Evolutionary conservation across 2,888 invertebrate genomes (phyloP).

Genomic region (Andrena bucephala): DNA sequence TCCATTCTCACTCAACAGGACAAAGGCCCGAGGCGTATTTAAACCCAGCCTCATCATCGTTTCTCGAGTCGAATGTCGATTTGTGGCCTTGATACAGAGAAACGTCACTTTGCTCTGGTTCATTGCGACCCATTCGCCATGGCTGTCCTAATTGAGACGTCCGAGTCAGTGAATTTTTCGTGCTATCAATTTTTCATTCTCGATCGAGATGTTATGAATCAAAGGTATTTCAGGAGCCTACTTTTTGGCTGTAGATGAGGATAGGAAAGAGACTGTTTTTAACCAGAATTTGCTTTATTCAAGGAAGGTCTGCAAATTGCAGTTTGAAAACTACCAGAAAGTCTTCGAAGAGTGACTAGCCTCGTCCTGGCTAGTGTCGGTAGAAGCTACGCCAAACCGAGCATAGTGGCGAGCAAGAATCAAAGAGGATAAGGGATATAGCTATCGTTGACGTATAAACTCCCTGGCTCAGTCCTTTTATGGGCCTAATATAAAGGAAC

Average conservation of each 20-base stretch:
- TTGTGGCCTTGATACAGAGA: not conserved
- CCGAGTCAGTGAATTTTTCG: not conserved
- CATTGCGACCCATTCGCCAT: not conserved
- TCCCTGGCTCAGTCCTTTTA: constrained; percentile 74
- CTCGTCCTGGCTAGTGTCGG: constrained; percentile 52
- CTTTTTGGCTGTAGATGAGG: no score
- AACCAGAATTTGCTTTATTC: no score
- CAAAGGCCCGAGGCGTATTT: constrained; percentile 42
- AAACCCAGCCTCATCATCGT: constrained; percentile 23
- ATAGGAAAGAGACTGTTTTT: no score
- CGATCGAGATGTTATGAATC: no score
- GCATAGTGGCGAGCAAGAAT: constrained; percentile 22
- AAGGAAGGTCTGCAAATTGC: no score
- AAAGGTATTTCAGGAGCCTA: no score
- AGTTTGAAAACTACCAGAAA: no score
- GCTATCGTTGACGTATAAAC: constrained; percentile 77
- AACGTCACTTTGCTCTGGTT: not conserved
- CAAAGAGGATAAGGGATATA: constrained; percentile 60
- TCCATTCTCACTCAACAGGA: not conserved
- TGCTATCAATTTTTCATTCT: no score
- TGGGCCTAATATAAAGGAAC: constrained; percentile 80
- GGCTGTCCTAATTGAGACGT: not conserved
- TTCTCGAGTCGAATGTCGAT: constrained; percentile 6
- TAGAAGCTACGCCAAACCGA: constrained; percentile 56
- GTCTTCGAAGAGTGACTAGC: constrained; percentile 2